phyloP scores from a whole-genome alignment of 2,113 vertebrate species.

The Uropsilus gracilis region DNA sequence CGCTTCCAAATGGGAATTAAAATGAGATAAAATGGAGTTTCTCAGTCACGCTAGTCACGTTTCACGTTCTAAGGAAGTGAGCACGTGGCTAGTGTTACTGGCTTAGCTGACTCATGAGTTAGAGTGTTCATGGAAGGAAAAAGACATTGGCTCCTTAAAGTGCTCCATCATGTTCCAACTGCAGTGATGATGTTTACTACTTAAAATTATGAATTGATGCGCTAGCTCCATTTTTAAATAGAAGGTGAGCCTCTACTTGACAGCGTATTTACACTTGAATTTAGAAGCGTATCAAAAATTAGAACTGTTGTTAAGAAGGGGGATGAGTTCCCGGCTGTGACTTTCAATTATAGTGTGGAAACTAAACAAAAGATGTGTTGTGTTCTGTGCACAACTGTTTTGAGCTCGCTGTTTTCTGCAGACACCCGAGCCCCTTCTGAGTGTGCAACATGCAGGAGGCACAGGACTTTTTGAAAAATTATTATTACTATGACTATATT shows the following conservation, averaged over 20 bases:
- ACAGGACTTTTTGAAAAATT: neutral
- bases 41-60: neutral
- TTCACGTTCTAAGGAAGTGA: neutral
- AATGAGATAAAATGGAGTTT: constrained; percentile 5
- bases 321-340: neutral
- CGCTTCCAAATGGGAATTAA: neutral
- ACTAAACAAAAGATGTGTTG: neutral
- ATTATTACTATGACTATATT: neutral
- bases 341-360: neutral
- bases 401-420: neutral
- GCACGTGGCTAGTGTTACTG: neutral
- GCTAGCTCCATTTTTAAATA: constrained; percentile 34
- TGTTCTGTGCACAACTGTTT: neutral
- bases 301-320: neutral
- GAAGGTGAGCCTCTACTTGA: neutral
- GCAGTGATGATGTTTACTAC: constrained; percentile 9
- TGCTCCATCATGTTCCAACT: neutral
- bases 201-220: neutral
- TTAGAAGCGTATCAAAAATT: neutral
- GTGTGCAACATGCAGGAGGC: neutral
- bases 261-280: constrained; percentile 12
- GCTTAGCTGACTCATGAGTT: neutral
- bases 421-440: neutral
- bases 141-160: neutral
- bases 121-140: neutral